Conservation (phyloP, 2,888 invertebrate species). For the Stenolophus ochropezus region DNA sequence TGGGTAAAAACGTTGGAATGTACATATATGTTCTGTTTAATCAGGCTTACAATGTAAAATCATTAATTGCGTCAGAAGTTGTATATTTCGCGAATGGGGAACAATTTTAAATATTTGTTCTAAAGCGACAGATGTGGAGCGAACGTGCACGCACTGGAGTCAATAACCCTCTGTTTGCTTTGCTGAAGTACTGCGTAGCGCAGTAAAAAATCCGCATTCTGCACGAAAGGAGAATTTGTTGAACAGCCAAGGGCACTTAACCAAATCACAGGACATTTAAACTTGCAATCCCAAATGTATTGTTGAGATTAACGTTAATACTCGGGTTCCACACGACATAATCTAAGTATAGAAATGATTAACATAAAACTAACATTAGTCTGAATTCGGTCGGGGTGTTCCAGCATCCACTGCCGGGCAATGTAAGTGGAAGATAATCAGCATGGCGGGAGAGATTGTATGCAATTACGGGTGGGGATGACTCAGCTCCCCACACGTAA, state of each 20-base stretch:
- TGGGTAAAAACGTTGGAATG: background rate
- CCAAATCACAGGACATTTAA: constrained; percentile 63
- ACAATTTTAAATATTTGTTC: constrained; percentile 57
- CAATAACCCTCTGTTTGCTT: constrained; percentile 53
- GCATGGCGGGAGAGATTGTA: constrained; percentile 66
- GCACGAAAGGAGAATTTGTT: constrained; percentile 30
- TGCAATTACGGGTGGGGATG: constrained; percentile 65
- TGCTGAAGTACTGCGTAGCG: constrained; percentile 7
- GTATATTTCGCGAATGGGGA: constrained; percentile 28
- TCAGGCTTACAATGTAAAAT: constrained; percentile 20
- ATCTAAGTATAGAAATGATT: constrained; percentile 67
- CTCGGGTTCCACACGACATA: constrained; percentile 65
- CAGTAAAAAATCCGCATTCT: constrained; percentile 36
- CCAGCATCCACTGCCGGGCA: constrained; percentile 48
- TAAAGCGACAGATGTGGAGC: constrained; percentile 57
- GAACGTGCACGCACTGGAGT: constrained; percentile 42
- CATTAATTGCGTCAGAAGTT: constrained; percentile 47
- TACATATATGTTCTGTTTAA: background rate
- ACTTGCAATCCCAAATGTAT: constrained; percentile 66
- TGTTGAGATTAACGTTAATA: constrained; percentile 67
- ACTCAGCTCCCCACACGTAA: constrained; percentile 50
- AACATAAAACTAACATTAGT: constrained; percentile 70
- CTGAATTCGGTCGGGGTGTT: constrained; percentile 63
- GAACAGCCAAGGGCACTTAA: constrained; percentile 59
- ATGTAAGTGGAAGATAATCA: constrained; percentile 68